Percentiles rank a stretch among this genome's conserved stretches.
phyloP scores from a whole-genome alignment of 2,113 vertebrate species.

The Lucifuga dentata region DNA sequence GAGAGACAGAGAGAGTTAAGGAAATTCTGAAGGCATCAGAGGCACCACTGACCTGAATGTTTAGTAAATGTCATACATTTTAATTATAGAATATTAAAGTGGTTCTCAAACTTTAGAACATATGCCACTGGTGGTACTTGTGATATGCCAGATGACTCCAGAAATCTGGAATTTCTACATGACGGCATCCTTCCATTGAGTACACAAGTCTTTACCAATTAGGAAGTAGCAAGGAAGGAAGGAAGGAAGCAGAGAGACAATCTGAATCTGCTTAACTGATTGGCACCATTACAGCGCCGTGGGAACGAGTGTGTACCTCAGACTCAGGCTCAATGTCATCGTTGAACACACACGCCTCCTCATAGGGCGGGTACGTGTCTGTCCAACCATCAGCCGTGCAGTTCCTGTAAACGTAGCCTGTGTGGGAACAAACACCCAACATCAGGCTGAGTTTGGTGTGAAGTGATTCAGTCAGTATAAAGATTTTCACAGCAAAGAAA shows the following conservation, averaged over 20 bases:
- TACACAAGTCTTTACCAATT: slow-evolving; percentile 1
- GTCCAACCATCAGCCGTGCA: slow-evolving; percentile 80
- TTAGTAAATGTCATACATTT: neutral
- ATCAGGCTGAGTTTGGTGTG: too few species aligned
- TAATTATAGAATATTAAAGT: too few species aligned
- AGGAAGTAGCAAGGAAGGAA: neutral
- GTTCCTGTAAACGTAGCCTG: slow-evolving; percentile 82
- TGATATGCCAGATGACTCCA: too few species aligned
- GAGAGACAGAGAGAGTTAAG: slow-evolving; percentile 7
- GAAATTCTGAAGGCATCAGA: neutral
- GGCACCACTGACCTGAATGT: neutral
- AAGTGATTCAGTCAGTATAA: too few species aligned
- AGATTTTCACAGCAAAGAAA: too few species aligned
- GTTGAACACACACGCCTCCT: slow-evolving; percentile 77
- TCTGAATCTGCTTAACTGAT: slow-evolving; percentile 20
- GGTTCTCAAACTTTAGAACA: too few species aligned
- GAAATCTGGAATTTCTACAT: too few species aligned
- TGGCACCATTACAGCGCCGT: slow-evolving; percentile 11
- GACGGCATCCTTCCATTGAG: neutral
- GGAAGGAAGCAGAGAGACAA: slow-evolving; percentile 19
- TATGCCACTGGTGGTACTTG: too few species aligned
- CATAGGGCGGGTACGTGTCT: slow-evolving; percentile 77
- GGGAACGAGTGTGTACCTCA: slow-evolving; percentile 65
- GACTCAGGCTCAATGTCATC: slow-evolving; percentile 73
- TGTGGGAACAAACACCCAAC: slow-evolving; percentile 12